A percentile compares a stretch with the other conserved stretches of the same genome.
phyloP scores from a whole-genome alignment of 2,113 vertebrate genomes.

The Notothenia coriiceps region DNA sequence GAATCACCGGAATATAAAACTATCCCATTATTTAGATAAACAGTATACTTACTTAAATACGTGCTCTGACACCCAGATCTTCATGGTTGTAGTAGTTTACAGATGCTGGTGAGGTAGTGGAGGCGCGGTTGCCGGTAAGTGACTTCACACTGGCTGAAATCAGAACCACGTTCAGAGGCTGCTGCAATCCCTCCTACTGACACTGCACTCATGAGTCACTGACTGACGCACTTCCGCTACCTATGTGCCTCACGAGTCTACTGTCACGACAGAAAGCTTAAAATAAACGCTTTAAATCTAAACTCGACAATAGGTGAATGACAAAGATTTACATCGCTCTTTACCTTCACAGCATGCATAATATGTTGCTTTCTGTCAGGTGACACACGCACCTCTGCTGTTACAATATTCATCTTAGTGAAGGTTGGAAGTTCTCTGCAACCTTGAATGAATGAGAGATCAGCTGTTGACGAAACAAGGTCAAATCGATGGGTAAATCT shows the following conservation, averaged over 20 bases:
- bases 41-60: slow-evolving; percentile 82
- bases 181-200: slow-evolving; percentile 33
- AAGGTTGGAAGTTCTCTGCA: slow-evolving; percentile 46
- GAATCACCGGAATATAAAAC: not conserved
- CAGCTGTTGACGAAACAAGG: not conserved
- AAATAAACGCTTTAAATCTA: not conserved
- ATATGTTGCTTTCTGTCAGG: not conserved
- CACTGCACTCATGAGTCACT: slow-evolving; percentile 36
- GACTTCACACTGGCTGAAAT: slow-evolving; percentile 29
- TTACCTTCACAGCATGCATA: not conserved
- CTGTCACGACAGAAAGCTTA: not conserved
- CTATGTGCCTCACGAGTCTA: not conserved
- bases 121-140: slow-evolving; percentile 5
- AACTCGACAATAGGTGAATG: no score
- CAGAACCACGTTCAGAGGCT: slow-evolving; percentile 13
- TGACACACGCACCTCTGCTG: not conserved
- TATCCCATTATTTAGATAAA: fast-evolving
- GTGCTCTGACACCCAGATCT: slow-evolving; percentile 87
- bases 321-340: not conserved
- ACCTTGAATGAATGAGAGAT: slow-evolving; percentile 18
- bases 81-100: slow-evolving; percentile 67
- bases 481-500: not conserved
- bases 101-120: not conserved
- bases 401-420: slow-evolving; percentile 41
- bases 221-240: slow-evolving; percentile 56